Evolutionary conservation across 2,797 vertebrate genomes (phyloP).

Genomic region (Halcyon smyrnensis): DNA sequence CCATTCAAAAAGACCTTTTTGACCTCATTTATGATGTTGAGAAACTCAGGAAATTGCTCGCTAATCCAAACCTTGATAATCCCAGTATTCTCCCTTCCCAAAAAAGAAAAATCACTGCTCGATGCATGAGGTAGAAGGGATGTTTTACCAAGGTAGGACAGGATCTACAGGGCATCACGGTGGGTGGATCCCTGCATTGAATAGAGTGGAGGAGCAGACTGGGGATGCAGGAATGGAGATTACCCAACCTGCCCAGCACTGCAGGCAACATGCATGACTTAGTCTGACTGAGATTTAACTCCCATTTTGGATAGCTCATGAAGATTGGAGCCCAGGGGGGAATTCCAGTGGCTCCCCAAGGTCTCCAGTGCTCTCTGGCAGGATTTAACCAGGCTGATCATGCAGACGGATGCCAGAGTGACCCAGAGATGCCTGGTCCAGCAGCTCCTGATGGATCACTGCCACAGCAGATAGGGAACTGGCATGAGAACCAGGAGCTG

Average conservation of each 20-base stretch:
- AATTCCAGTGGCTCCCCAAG: not conserved
- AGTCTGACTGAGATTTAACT: not conserved
- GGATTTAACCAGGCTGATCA: not conserved
- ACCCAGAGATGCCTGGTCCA: not conserved
- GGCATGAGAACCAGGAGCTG: not conserved
- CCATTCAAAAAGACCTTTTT: constrained; percentile 77
- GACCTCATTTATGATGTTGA: constrained; percentile 79
- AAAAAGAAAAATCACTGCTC: not conserved
- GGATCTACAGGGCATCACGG: not conserved
- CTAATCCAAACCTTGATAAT: constrained; percentile 79
- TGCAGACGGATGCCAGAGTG: not conserved
- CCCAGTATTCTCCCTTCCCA: constrained; percentile 37
- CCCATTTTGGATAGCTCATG: not conserved
- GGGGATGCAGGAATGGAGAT: not conserved
- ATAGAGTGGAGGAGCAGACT: not conserved
- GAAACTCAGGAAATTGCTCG: constrained; percentile 79
- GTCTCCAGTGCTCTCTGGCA: not conserved
- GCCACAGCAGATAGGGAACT: not conserved
- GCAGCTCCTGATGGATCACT: not conserved
- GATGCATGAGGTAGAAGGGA: not conserved
- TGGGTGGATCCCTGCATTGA: not conserved
- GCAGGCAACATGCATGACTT: accelerated
- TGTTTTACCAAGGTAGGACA: not conserved
- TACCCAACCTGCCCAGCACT: not conserved
- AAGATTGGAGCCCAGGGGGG: not conserved